phyloP scores from a whole-genome alignment of 2,888 invertebrate genomes.

The Scaptomyza cyrtandrae region DNA sequence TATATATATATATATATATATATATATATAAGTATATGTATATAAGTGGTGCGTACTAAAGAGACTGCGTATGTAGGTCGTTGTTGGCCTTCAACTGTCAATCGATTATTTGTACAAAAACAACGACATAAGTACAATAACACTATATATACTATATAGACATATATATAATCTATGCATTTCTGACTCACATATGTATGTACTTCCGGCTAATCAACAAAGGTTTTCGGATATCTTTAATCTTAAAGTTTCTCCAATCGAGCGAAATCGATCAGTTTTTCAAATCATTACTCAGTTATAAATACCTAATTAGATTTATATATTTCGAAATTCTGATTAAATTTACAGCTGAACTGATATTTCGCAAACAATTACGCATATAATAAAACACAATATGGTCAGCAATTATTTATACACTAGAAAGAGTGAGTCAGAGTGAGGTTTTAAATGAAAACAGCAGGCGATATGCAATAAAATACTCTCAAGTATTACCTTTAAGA shows the following conservation, averaged over 20 bases:
- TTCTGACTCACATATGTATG: slow-evolving; percentile 16
- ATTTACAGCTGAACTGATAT: slow-evolving; percentile 2
- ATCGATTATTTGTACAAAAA: slow-evolving; percentile 50
- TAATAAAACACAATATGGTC: slow-evolving; percentile 18
- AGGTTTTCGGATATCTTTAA: not conserved
- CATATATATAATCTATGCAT: not conserved
- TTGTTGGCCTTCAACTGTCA: slow-evolving; percentile 60
- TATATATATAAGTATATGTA: slow-evolving; percentile 8
- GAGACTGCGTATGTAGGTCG: slow-evolving; percentile 57
- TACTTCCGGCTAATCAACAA: slow-evolving; percentile 34
- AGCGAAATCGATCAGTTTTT: slow-evolving; percentile 34
- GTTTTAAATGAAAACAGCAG: not conserved
- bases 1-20: slow-evolving; percentile 16
- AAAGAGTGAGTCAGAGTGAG: slow-evolving; percentile 57
- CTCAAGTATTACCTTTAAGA: not conserved
- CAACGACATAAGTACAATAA: not conserved
- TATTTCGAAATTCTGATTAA: slow-evolving; percentile 11
- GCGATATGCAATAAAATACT: slow-evolving; percentile 16
- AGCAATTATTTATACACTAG: slow-evolving; percentile 39
- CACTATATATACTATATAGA: not conserved
- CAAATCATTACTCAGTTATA: slow-evolving; percentile 21
- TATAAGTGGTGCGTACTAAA: slow-evolving; percentile 23
- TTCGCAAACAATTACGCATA: too few relatives aligned
- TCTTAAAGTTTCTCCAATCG: not conserved
- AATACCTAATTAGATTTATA: slow-evolving; percentile 10